Base-by-base conservation (phyloP, 2,797 vertebrate genomes). In the Diplodus puntazzo region DNA sequence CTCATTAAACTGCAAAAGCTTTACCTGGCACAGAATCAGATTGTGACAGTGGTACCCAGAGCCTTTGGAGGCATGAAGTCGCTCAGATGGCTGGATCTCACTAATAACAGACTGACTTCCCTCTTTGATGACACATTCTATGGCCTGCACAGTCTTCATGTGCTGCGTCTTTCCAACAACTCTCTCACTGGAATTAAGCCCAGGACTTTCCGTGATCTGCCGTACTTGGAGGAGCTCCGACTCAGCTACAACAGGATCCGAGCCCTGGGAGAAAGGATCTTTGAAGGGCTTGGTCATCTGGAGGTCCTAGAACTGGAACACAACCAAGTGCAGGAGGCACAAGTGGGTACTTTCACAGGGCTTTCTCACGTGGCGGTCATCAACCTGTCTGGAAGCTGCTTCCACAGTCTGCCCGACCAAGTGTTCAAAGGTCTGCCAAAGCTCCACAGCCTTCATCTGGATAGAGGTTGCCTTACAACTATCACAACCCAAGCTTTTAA, bases 401-500 rank as follows among this genome's bases (percentile, higher is more conserved):
- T 99, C 80, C 95, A 84, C 21, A 93, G 61, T 66, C 93, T 99
- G 17, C 96, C 97, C 0, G 97, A 97, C 70, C 95, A 95, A 0
- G 89, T 95, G 42, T 99, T 99, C 88, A 96, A 92, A 81, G 97
- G 97, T 11, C 94, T 98, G 34, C 81, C 93, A 54, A 97, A 94
- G 78, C 91, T 99, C 67, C 98, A 99, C 90, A 99, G 98, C 82
- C 96, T 99, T 48, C 98, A 99, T 86, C 91, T 99, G 83, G 98
- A 98, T 83, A 94, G 91, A 92, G 96, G 97, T 69, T 99, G 98
- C 73, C 92, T 99, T 1, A 85, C 94, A 65, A 95, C 88, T 85
- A 83, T 99, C 80, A 93, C 88, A 57, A 85, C 86, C 4, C 95
- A 93, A 73, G 94, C 96, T 30, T 99, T 99, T 49, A 87, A 90